Evolutionary conservation across 2,888 invertebrate genomes (phyloP), one percentile per base, ranked within the genome.

Genomic region (Antheraea yamamai): DNA sequence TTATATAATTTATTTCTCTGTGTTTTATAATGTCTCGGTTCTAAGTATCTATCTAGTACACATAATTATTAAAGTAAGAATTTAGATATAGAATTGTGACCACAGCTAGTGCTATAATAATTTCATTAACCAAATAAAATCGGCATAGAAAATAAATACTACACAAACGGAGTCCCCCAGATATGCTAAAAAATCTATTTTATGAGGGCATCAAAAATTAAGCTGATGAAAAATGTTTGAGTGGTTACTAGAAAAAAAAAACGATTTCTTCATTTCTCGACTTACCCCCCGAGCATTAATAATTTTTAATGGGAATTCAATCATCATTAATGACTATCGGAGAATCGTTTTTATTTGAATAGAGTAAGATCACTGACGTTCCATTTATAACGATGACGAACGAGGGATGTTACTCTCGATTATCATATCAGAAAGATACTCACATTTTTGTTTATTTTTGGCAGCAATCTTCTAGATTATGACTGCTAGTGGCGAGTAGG

Each of bases 361-460:
- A 78, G 76, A 77, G 76, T 76, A 78, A 75, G 75, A 73, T 78
- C 77, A 7, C 51, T 76, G 78, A 76, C 73, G 66, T 80, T 83
- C 81, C 81, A 85, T 87, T 83, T 79, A 82, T 78, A 85, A 85
- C 84, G 79, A 86, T 87, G 84, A 79, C 76, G 74, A 75, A 81
- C 64, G 35, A 51, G 71, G 58, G 73, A 18, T 73, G 35, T 12
- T 14, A 26, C 26, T 74, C 47, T 20, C 58, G 26, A 73, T 16
- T 73, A 72, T 75, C 73, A 35, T 64, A 72, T 51, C 26, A 68
- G 70, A n/a, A n/a, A n/a, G n/a, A n/a, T n/a, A n/a, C n/a, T n/a
- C n/a, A n/a, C n/a, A n/a, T n/a, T n/a, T n/a, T n/a, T n/a, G n/a
- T n/a, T n/a, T n/a, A n/a, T n/a, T n/a, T n/a, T n/a, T n/a, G n/a